phyloP scores from a whole-genome alignment of 1,140 invertebrate genomes.

The Nasonia longicornis region DNA sequence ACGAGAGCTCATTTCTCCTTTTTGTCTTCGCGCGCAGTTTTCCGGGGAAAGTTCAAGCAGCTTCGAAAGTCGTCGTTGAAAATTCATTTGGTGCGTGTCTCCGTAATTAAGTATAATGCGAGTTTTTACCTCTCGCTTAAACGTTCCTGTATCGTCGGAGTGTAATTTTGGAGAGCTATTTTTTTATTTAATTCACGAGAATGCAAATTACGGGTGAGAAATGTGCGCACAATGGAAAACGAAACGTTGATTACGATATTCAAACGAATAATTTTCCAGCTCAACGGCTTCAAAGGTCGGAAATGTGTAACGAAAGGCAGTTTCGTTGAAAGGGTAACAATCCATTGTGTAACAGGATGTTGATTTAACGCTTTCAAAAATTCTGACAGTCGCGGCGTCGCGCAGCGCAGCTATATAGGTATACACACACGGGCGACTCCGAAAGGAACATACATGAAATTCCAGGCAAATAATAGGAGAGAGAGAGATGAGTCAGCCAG shows the following conservation, averaged over 20 bases:
- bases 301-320: neutral
- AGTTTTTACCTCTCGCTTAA: too few relatives aligned
- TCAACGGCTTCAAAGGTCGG: conserved; percentile 1
- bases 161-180: neutral
- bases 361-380: conserved; percentile 24
- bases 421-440: neutral
- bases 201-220: neutral
- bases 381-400: neutral
- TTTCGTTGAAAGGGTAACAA: neutral
- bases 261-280: conserved; percentile 12
- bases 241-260: neutral
- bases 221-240: neutral
- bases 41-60: neutral
- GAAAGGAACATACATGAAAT: neutral
- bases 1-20: neutral
- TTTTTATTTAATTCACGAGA: neutral
- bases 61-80: conserved; percentile 3
- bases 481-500: neutral
- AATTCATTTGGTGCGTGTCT: neutral
- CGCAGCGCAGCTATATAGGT: neutral
- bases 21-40: neutral
- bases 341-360: conserved; percentile 14
- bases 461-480: conserved; percentile 22
- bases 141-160: too few relatives aligned
- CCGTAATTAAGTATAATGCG: neutral